Percentiles rank a stretch among this genome's conserved stretches.
Evolutionary conservation across 2,888 invertebrate species (phyloP).

Genomic region (Megastigmus dorsalis): DNA sequence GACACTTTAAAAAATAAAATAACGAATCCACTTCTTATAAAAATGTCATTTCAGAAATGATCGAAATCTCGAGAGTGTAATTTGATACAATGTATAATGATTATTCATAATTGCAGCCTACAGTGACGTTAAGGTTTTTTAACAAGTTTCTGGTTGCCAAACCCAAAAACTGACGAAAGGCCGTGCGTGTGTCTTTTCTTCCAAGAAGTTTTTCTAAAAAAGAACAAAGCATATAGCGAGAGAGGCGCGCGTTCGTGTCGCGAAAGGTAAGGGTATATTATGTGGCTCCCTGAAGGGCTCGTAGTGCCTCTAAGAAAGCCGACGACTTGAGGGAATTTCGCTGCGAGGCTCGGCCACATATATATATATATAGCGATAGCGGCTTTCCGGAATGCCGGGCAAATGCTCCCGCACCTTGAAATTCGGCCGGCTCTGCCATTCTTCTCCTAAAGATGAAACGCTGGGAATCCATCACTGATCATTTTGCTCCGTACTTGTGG

Average conservation of each 20-base stretch:
- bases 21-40: too few relatives aligned
- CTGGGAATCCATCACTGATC: background rate
- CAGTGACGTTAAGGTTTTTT: too few relatives aligned
- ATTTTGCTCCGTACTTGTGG: background rate
- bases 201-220: background rate
- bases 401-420: background rate
- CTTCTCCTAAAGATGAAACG: constrained; percentile 7
- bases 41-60: too few relatives aligned
- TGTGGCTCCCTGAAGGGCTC: constrained; percentile 1
- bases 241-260: background rate
- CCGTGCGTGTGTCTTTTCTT: too few relatives aligned
- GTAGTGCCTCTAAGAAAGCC: constrained; percentile 10
- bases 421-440: background rate
- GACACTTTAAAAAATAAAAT: too few relatives aligned
- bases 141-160: too few relatives aligned
- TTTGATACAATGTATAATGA: too few relatives aligned
- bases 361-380: too few relatives aligned
- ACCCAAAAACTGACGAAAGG: too few relatives aligned
- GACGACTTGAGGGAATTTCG: constrained; percentile 25
- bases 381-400: constrained; percentile 22
- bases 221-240: too few relatives aligned
- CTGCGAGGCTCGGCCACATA: background rate
- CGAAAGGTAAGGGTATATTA: constrained; percentile 17
- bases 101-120: too few relatives aligned
- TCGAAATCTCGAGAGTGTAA: too few relatives aligned